Base-by-base conservation (phyloP, 2,888 invertebrate species). In the Drosophila helvetica region DNA sequence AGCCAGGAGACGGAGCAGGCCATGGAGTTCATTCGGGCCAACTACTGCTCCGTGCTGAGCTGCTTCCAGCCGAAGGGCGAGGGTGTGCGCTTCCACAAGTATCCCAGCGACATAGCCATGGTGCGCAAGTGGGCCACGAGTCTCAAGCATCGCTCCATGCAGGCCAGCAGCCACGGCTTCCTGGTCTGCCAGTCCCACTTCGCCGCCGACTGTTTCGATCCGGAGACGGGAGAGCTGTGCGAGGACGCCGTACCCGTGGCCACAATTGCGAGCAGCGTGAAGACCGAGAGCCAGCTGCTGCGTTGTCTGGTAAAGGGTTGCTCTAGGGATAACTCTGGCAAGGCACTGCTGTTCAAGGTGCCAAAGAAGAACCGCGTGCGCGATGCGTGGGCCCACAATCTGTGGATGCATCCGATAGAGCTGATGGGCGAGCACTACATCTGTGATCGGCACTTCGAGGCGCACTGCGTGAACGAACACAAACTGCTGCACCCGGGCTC, bases 391-490 rank as follows among this genome's bases (percentile, higher is more conserved):
- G 88, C 86, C 57, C 73, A 75, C 22, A 89, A 86, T 67, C 66
- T 91, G 10, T 56, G 52, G 4, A 8, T 87, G 4, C 57, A 67
- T 27, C 15, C 48, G 1, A 18, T 56, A 0, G 33, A 6, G 12
- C 67, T 38, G n/a, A 19, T 18, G 43, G 51, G n/a, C 1, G 83
- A 76, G 10, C 58, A 74, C 12, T 46, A 79, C 6, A 78, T 90
- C 4, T 90, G 90, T 53, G 83, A 89, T 51, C 78, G 79, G 1
- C 90, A 90, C 58, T 90, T 90, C 47, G 90, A 88, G 58, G 9
- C 73, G n/a, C 77, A 78, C 22, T 87, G 86, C 56, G 60, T 82
- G 15, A 61, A 74, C 12, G 55, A 50, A 0, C 62, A 64, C 2
- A 78, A 77, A 10, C 52, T 68, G 1, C 67, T 86, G 18, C 64